These are phyloP conservation scores for Petroica traversi DNA, from an alignment of 2,113 vertebrate species.

Conservation along the genomic window DNA sequence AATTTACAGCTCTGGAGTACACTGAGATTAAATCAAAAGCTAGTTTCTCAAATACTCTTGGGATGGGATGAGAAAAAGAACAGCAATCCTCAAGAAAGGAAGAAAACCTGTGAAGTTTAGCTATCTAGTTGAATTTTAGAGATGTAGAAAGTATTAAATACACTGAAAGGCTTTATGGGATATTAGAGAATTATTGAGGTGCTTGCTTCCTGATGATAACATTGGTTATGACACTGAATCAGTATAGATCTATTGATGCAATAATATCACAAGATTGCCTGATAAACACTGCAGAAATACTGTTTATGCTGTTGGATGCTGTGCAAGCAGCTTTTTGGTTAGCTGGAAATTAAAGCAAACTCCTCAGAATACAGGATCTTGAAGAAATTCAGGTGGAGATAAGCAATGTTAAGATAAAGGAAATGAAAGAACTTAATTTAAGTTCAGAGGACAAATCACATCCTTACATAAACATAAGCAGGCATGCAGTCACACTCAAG, in stretches of 20 bases:
- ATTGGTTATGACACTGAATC: slow-evolving; percentile 36
- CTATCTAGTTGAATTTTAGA: not conserved
- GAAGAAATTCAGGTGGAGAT: slow-evolving; percentile 5
- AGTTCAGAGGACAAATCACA: slow-evolving; percentile 10
- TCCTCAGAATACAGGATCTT: not conserved
- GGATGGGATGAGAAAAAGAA: not conserved
- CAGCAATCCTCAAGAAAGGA: not conserved
- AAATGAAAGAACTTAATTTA: slow-evolving; percentile 8
- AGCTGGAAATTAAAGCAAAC: slow-evolving; percentile 26
- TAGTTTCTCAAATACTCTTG: not conserved
- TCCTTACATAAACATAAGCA: not conserved
- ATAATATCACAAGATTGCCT: slow-evolving; percentile 43
- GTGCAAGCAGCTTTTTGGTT: slow-evolving; percentile 34
- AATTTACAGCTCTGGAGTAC: not conserved
- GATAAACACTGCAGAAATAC: slow-evolving; percentile 27
- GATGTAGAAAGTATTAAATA: slow-evolving; percentile 26
- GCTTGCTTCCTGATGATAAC: slow-evolving; percentile 13
- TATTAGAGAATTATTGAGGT: slow-evolving; percentile 48
- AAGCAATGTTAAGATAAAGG: not conserved
- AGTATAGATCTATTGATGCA: slow-evolving; percentile 28
- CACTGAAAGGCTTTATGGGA: slow-evolving; percentile 7
- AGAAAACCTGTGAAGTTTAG: not conserved
- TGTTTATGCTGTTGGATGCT: slow-evolving; percentile 6
- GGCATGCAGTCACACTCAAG: not conserved
- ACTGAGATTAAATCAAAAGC: slow-evolving; percentile 4